Base-by-base conservation (phyloP, 1,140 invertebrate genomes). In the Magallana angulata region DNA sequence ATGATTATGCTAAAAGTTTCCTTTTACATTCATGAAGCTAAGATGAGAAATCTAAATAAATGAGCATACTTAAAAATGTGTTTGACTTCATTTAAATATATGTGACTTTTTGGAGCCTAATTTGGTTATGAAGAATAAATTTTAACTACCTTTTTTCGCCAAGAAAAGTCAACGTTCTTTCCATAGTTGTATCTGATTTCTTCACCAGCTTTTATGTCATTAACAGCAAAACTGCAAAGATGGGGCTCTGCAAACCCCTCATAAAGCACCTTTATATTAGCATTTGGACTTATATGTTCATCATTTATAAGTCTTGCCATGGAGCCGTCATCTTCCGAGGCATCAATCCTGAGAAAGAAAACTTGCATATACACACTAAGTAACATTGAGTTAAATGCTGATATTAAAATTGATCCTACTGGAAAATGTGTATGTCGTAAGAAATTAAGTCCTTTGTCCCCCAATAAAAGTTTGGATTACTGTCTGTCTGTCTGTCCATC, bases 161-260 rank as follows among this genome's bases (percentile, higher is more conserved):
- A 64, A 64, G 60, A 64, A 64, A 64, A 64, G 14, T 64, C 14
- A 64, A 64, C 60, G 14, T 64, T 64, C 60, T 64, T 64, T 64
- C 60, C 60, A 64, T 64, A 64, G 60, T 62, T 64, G 60, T 64
- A 64, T 64, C 60, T 64, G 60, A 64, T 64, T 64, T 64, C 60
- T 64, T 64, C 60, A 64, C 60, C 60, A 64, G 16, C 60, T 64
- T 64, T 64, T 14, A 64, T 64, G 60, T 64, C 60, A 64, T 64
- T 64, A 64, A 64, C 60, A 64, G 60, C 60, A 64, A 64, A 64
- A 64, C 18, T 64, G 60, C 12, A 64, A 14, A 64, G 60, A 64
- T 64, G 60, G 14, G 60, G 60, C 11, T 64, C 60, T 64, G 60
- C 11, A 64, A 64, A 64, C 14, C 16, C 60, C 60, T 64, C 60